Base-by-base conservation (phyloP, 2,113 vertebrate genomes). In the Oreocharis arfaki region DNA sequence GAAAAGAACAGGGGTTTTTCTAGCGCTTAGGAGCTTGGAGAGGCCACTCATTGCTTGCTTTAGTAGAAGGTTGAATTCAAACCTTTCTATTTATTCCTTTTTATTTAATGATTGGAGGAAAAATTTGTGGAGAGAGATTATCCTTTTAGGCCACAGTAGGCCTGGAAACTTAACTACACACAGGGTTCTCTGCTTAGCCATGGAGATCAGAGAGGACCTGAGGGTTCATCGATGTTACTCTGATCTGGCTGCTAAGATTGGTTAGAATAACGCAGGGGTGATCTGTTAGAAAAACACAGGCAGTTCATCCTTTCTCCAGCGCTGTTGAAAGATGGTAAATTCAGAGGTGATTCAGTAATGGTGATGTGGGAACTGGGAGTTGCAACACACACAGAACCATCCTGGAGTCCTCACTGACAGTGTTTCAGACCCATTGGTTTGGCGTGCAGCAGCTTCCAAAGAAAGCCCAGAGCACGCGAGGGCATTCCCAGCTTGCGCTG, bases 171-270 rank as follows among this genome's bases (percentile, higher is more conserved):
- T 59, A 21, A 50, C 26, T 27, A 21, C 39, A 35, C 26, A 6
- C 4, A 56, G 53, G 16, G 23, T 24, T 92, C 37, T 52, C n/a
- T 82, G 27, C 42, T 49, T 30, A 63, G 46, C 28, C 47, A 53
- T 42, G 61, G 35, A 46, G 56, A 70, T 3, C 5, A 23, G 30
- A 12, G 23, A 26, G 41, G 39, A 56, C 41, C 69, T 77, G 15
- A 49, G 49, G n/a, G 27, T 17, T 65, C 24, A 15, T 53, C 0
- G 0, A 3, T 20, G 16, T 60, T 42, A 12, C 37, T 42, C 57
- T 13, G 12, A 16, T 20, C 8, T 41, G 86, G 37, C 67, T 71
- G 49, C 61, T 71, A 2, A 37, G 22, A 27, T 44, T 35, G 78
- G n/a, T 53, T 49, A 35, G 41, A 78, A 3, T 44, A 70, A 41